A percentile compares a stretch with the other conserved stretches of the same genome.
These are phyloP conservation scores for Erethizon dorsatum DNA, from an alignment of 2,797 vertebrate genomes.

Conservation along the genomic window DNA sequence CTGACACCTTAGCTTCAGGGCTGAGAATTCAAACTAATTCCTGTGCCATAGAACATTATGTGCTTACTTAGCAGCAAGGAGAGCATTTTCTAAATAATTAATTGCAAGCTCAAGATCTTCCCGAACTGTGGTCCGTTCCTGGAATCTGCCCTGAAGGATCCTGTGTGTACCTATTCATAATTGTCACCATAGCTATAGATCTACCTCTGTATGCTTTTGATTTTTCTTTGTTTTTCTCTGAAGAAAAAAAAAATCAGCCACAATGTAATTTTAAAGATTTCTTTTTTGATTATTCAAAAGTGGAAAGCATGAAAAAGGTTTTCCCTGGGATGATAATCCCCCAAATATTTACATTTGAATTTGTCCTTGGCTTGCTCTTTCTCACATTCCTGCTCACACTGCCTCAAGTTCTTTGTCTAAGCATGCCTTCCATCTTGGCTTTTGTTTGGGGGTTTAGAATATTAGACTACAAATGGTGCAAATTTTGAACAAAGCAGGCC, in stretches of 20 bases:
- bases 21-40: conserved; percentile 67
- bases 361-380: conserved; percentile 69
- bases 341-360: conserved; percentile 61
- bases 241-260: background rate
- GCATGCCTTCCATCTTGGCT: conserved; percentile 78
- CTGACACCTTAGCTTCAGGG: conserved; percentile 53
- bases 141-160: conserved; percentile 54
- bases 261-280: conserved; percentile 54
- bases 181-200: background rate
- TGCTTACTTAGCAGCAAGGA: conserved; percentile 77
- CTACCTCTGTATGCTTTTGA: background rate
- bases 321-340: conserved; percentile 79
- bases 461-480: conserved; percentile 69
- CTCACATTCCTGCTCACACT: conserved; percentile 76
- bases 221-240: conserved; percentile 70
- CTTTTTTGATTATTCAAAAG: conserved; percentile 71
- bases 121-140: background rate
- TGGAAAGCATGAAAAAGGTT: conserved; percentile 64
- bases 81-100: conserved; percentile 78
- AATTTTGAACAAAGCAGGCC: conserved; percentile 75
- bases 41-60: conserved; percentile 46
- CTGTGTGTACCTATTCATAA: background rate
- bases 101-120: conserved; percentile 65
- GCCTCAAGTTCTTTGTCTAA: conserved; percentile 78
- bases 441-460: conserved; percentile 81